Base-by-base conservation (phyloP, 2,797 vertebrate species). In the Eupleurogrammus muticus region DNA sequence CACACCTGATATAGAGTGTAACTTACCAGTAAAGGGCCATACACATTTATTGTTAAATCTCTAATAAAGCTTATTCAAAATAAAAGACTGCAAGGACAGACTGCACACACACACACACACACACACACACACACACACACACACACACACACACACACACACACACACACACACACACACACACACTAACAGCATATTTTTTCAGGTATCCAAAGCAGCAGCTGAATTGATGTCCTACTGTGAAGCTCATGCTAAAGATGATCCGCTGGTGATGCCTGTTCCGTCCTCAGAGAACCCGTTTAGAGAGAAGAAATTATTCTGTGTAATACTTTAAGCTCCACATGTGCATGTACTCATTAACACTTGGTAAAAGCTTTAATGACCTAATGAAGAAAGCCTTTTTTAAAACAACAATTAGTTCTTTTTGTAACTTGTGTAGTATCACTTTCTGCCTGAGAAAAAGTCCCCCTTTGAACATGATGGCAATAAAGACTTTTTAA, bases 171-270 rank as follows among this genome's bases (percentile, higher is more conserved):
- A 40, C 1, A 54, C 13, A 16, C 11, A 47, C 32, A 52, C 47
- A 24, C 58, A 60, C 8, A 14, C 36, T 57, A 8, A 42, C 38
- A 42, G 5, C 14, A 42, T 14, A 2, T 44, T 61, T 84, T 23
- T 77, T n/a, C 47, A 96, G 96, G 92, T 97, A 58, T 96, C 96
- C n/a, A 96, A 96, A 89, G 96, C 96, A 5, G 96, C 95, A 0
- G 95, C 95, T 0, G 96, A 97, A 5, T 87, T 97, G 71, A 91
- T 97, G 93, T 91, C 95, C 17, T 96, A 93, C 91, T 97, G 96
- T 78, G 96, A 97, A 81, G 68, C 90, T 16, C 95, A 96, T 0
- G 95, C 95, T 62, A 96, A 96, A 86, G 96, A 96, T 12, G 96
- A 97, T 81, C 96, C 96, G 0, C 88, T 97, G 85, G 87, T 95